Evolutionary conservation across 2,113 vertebrate genomes (phyloP).

Genomic region (Microcebus jonahi): DNA sequence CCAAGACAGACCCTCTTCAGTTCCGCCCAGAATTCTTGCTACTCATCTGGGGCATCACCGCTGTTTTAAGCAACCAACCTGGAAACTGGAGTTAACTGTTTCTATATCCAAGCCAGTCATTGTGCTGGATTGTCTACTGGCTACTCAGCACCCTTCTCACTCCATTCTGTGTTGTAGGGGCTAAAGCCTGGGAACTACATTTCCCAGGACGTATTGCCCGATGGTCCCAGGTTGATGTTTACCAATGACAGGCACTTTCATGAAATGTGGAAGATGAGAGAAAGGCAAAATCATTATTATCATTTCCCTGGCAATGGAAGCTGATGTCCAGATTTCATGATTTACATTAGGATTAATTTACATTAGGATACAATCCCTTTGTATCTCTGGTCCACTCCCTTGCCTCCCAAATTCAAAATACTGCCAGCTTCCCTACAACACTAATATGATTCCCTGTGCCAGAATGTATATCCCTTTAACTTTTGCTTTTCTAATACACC

Average conservation of each 20-base stretch:
- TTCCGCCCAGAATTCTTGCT: background rate
- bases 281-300: background rate
- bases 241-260: background rate
- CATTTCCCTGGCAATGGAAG: background rate
- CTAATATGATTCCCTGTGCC: background rate
- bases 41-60: background rate
- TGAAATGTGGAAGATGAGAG: constrained; percentile 7
- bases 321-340: background rate
- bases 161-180: background rate
- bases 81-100: background rate
- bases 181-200: background rate
- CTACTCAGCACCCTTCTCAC: background rate
- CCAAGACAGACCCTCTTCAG: background rate
- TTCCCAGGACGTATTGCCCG: background rate
- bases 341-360: background rate
- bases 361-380: background rate
- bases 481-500: background rate
- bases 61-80: background rate
- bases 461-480: background rate
- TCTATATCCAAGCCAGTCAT: background rate
- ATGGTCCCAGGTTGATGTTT: background rate
- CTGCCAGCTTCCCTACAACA: background rate
- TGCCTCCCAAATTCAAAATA: background rate
- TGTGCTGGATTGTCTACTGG: background rate
- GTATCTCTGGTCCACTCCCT: background rate